These are phyloP conservation scores for Drosophila melanica DNA, from an alignment of 1,140 invertebrate genomes.

Conservation along the genomic window DNA sequence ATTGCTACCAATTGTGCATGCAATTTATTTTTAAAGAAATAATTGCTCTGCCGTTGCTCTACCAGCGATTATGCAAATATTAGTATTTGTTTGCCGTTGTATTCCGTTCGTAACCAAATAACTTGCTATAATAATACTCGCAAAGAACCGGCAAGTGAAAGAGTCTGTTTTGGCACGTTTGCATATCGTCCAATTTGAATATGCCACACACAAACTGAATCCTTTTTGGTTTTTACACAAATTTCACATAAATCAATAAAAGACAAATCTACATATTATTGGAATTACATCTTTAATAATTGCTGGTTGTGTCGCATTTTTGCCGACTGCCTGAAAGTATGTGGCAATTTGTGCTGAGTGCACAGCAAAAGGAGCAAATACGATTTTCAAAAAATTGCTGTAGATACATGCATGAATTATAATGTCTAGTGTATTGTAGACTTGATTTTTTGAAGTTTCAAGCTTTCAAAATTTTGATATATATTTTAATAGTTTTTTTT, in stretches of 20 bases:
- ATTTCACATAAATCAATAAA: constrained; percentile 67
- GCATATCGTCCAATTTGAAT: constrained; percentile 77
- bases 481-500: no score
- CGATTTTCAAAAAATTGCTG: no score
- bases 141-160: constrained; percentile 71
- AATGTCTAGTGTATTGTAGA: no score
- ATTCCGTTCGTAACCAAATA: constrained; percentile 58
- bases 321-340: constrained; percentile 57
- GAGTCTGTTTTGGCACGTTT: constrained; percentile 56
- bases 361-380: no score
- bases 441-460: no score
- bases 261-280: constrained; percentile 30
- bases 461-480: no score
- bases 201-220: constrained; percentile 63
- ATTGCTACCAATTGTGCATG: constrained; percentile 83
- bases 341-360: constrained; percentile 1
- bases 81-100: constrained; percentile 58
- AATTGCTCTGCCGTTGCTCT: constrained; percentile 77
- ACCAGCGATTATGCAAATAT: constrained; percentile 81
- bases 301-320: constrained; percentile 22
- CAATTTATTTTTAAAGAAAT: constrained; percentile 83
- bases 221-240: constrained; percentile 10
- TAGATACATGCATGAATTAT: no score
- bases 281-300: constrained; percentile 40
- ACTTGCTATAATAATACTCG: constrained; percentile 51